These are phyloP conservation scores for Gorsachius goisagi DNA, from an alignment of 2,113 vertebrate genomes.

Conservation along the genomic window DNA sequence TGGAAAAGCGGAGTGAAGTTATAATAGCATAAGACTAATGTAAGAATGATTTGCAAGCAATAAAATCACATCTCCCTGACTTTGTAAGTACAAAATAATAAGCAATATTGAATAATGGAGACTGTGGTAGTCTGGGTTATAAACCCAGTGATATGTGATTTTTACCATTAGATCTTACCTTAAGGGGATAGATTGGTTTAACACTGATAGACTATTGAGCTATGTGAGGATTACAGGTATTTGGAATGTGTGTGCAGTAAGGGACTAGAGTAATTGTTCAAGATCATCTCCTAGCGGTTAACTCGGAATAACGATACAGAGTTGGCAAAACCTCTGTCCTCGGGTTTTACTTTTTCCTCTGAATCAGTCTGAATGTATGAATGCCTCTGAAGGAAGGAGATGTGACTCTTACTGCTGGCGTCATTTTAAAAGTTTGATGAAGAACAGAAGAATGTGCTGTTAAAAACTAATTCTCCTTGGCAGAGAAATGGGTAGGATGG, in stretches of 20 bases:
- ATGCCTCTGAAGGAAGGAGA: not conserved
- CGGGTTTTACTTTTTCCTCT: not conserved
- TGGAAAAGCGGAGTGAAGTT: constrained; percentile 19
- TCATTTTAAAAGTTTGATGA: not conserved
- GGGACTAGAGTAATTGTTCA: not conserved
- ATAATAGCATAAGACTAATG: not conserved
- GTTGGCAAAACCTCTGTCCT: not conserved
- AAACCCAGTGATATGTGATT: constrained; percentile 25
- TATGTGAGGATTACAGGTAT: constrained; percentile 17
- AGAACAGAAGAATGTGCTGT: not conserved
- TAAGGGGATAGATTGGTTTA: constrained; percentile 20
- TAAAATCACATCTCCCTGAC: constrained; percentile 28
- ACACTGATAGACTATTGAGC: not conserved
- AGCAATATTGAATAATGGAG: constrained; percentile 7
- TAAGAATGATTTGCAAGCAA: constrained; percentile 36
- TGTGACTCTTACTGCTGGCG: not conserved
- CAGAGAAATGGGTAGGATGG: not conserved
- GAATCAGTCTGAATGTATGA: not conserved
- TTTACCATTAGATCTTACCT: not conserved
- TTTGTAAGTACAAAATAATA: constrained; percentile 50
- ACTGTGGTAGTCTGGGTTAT: not conserved
- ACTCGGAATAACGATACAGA: not conserved
- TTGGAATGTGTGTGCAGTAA: not conserved
- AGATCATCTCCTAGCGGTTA: not conserved
- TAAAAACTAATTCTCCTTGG: not conserved